Conservation (phyloP, 2,113 vertebrate species). For the Tupaia tana region DNA sequence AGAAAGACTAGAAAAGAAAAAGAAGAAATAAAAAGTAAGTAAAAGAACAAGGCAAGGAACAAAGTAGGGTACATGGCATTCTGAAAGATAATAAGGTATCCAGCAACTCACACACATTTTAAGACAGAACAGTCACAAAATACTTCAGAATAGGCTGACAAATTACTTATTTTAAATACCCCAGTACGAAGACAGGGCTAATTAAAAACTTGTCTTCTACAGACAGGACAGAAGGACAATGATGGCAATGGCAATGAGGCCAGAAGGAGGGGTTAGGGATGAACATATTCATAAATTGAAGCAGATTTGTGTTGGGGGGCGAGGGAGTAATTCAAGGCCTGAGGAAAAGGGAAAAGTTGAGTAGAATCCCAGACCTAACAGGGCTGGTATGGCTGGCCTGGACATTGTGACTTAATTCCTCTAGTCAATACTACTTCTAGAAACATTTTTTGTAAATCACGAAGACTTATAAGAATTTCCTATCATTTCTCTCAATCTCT, state of each 20-base stretch:
- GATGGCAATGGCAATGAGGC: not conserved
- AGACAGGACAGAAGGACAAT: not conserved
- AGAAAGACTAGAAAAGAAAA: not conserved
- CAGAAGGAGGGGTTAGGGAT: not conserved
- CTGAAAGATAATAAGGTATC: not conserved
- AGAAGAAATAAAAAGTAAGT: not conserved
- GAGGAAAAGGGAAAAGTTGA: not conserved
- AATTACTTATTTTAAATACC: not conserved
- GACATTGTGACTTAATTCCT: not conserved
- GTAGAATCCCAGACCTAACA: not conserved
- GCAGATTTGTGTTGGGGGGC: not conserved
- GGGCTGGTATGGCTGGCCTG: not conserved
- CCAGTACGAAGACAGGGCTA: not conserved
- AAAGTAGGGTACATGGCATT: not conserved
- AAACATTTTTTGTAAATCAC: not conserved
- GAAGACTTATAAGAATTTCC: not conserved
- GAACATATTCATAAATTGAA: not conserved
- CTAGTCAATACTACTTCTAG: not conserved
- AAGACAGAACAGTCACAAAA: not conserved
- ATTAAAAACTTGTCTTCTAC: not conserved
- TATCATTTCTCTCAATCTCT: not conserved
- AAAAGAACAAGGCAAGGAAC: not conserved
- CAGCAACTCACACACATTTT: not conserved
- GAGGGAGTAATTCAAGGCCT: not conserved
- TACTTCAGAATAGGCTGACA: not conserved